Evolutionary conservation across 2,888 invertebrate species (phyloP).

Genomic region (Alitta virens): DNA sequence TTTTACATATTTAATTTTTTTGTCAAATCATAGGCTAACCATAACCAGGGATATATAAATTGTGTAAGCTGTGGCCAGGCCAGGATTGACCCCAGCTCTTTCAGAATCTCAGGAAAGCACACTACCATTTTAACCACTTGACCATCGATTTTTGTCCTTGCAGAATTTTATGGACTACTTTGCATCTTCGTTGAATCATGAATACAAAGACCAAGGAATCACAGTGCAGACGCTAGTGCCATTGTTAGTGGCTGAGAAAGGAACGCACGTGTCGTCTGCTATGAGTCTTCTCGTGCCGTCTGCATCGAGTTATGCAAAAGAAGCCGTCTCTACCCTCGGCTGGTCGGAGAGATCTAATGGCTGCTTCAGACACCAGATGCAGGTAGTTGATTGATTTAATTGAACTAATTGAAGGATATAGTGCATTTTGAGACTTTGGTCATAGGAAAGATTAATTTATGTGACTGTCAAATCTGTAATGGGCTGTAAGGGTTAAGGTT

Average conservation of each 20-base stretch:
- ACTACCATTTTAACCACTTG: neutral
- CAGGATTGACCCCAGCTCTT: no score
- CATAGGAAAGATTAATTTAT: no score
- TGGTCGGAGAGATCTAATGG: neutral
- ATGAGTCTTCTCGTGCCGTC: neutral
- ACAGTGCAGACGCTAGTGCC: neutral
- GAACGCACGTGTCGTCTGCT: neutral
- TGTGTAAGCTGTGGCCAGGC: no score
- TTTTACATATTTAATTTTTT: no score
- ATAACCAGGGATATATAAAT: no score
- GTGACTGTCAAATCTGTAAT: no score
- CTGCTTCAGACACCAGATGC: neutral
- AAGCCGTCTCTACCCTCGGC: neutral
- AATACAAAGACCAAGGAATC: neutral
- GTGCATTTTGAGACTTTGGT: no score
- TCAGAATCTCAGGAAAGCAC: no score
- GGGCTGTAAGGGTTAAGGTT: no score
- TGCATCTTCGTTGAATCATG: neutral
- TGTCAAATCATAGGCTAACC: no score
- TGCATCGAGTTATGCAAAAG: neutral
- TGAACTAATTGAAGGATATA: no score
- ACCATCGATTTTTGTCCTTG: neutral
- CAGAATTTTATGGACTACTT: neutral
- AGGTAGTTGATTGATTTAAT: neutral
- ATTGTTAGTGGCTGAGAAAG: neutral